Evolutionary conservation across 2,888 invertebrate species (phyloP), one percentile per base, ranked within the genome.

Genomic region (Drosophila kanekoi): DNA sequence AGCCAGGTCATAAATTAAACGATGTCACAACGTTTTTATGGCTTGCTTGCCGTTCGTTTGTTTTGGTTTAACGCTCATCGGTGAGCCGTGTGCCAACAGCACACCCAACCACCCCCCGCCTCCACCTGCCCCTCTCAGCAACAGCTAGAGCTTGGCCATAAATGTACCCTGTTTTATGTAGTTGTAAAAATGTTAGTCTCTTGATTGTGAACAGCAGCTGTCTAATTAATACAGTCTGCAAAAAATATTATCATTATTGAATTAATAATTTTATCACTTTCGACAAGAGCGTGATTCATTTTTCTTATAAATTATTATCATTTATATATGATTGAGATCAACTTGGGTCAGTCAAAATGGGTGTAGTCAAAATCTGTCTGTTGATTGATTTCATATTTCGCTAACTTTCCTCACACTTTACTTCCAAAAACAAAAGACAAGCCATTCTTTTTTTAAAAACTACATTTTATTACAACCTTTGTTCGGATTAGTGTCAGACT

Each of bases 1-100:
- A 59, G 72, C 43, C 14, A 61, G 78, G 69, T 72, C 84, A 87
- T 82, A 82, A 87, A 82, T 82, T 78, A 82, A 67, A 58, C 47
- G 65, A 58, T 78, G 87, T 81, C 85, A 67, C 61, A 64, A 60
- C 52, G 52, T 56, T 65, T 80, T 70, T 82, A 87, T 87, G 80
- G 63, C 64, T 47, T 45, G 56, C 66, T 67, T 65, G 67, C 63
- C 47, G 79, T 79, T 68, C 56, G 79, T 72, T 79, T 77, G 72
- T 72, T 77, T 77, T 79, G 76, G 72, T 72, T 79, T 77, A 68
- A 64, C 51, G 52, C 64, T 49, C 43, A 18, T 16, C 3, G 35
- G 1, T 16, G 18, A 4, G 4, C 37, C 38, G 18, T 1, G 1
- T 5, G 35, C 53, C 40, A 6, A 18, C n/a, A n/a, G n/a, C n/a